Percentiles rank a stretch among this genome's conserved stretches.
These are phyloP conservation scores for Eira barbara DNA, from an alignment of 2,113 vertebrate genomes.

Conservation along the genomic window DNA sequence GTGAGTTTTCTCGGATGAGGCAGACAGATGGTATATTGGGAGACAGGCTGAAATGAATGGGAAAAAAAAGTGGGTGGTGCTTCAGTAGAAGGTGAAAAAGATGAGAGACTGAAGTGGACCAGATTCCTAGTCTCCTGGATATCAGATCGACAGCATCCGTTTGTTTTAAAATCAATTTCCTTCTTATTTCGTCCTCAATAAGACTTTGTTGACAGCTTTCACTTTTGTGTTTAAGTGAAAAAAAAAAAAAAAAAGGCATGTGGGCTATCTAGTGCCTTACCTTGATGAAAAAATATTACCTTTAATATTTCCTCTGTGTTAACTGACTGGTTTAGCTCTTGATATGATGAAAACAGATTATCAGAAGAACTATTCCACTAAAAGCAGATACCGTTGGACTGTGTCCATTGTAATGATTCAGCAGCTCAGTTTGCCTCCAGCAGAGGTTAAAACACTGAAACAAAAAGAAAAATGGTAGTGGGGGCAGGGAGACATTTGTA, in stretches of 20 bases:
- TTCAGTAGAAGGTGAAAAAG: constrained; percentile 66
- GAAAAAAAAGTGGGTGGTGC: constrained; percentile 40
- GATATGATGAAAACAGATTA: constrained; percentile 70
- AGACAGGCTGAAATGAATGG: constrained; percentile 62
- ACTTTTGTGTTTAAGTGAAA: constrained; percentile 50
- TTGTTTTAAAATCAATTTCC: constrained; percentile 70
- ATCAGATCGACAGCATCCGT: constrained; percentile 49
- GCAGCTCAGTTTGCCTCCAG: constrained; percentile 46
- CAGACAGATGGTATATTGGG: constrained; percentile 48
- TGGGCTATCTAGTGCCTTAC: constrained; percentile 49
- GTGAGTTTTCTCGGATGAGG: constrained; percentile 17
- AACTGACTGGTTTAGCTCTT: constrained; percentile 62
- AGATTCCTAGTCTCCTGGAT: constrained; percentile 58
- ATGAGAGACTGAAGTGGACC: constrained; percentile 44
- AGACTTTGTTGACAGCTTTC: constrained; percentile 64
- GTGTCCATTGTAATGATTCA: constrained; percentile 48
- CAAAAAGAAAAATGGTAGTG: background rate
- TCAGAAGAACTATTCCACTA: constrained; percentile 19
- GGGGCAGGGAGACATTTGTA: background rate
- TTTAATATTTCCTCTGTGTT: constrained; percentile 58
- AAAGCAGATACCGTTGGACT: constrained; percentile 34
- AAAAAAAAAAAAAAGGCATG: constrained; percentile 46
- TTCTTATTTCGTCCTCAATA: constrained; percentile 57
- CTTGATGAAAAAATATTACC: constrained; percentile 65
- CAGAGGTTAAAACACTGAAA: background rate